Conservation (phyloP, 2,888 invertebrate genomes). For the Heliconius charithonia region DNA sequence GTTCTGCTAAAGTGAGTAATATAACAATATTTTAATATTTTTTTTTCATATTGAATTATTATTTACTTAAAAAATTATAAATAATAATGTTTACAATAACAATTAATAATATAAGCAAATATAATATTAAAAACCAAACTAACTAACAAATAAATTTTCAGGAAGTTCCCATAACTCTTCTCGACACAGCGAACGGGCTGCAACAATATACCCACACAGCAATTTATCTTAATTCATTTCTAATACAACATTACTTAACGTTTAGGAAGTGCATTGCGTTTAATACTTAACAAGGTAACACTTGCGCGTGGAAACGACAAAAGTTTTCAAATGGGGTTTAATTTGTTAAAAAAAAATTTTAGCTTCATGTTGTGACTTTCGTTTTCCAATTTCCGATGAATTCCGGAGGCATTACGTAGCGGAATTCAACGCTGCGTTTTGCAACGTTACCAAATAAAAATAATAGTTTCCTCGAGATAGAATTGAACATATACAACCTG, state of each 20-base stretch:
- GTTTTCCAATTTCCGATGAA: too few species aligned
- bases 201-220: constrained; percentile 46
- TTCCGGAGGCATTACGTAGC: too few species aligned
- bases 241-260: constrained; percentile 58
- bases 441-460: too few species aligned
- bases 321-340: not conserved
- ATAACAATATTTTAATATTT: not conserved
- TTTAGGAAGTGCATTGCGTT: constrained; percentile 62
- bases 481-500: too few species aligned
- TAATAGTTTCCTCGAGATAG: too few species aligned
- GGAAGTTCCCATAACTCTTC: constrained; percentile 45
- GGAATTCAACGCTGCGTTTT: too few species aligned
- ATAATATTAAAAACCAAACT: constrained; percentile 41
- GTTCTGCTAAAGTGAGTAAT: too few species aligned
- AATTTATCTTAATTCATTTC: constrained; percentile 66
- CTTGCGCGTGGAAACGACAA: constrained; percentile 31
- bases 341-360: not conserved
- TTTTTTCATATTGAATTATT: not conserved
- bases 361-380: too few species aligned
- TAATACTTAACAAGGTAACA: constrained; percentile 57
- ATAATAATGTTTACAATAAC: not conserved
- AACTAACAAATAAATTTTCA: constrained; percentile 41
- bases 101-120: constrained; percentile 28
- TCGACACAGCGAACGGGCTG: constrained; percentile 41
- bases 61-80: not conserved